These are phyloP conservation scores for Meta bourneti DNA, from an alignment of 2,888 invertebrate species.

Conservation along the genomic window DNA sequence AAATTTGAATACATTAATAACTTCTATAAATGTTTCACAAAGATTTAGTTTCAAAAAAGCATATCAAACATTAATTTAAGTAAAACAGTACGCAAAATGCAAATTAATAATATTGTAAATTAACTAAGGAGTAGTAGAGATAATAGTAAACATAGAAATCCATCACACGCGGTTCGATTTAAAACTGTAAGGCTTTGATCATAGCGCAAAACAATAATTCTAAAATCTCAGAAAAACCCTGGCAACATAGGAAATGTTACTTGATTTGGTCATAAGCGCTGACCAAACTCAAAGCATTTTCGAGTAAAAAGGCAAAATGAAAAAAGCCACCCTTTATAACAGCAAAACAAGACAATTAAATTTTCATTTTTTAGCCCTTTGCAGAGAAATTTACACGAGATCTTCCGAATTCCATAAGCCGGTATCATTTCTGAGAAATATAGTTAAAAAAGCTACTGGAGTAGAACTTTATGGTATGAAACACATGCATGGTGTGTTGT, in stretches of 20 bases:
- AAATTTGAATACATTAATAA: neutral
- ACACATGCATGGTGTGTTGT: too few species aligned
- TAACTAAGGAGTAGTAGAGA: constrained; percentile 46
- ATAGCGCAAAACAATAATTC: neutral
- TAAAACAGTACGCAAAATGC: constrained; percentile 12
- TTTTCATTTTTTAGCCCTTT: too few species aligned
- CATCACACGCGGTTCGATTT: constrained; percentile 3
- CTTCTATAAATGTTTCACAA: neutral
- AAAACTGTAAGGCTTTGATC: neutral
- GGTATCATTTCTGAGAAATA: too few species aligned
- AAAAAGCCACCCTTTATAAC: too few species aligned
- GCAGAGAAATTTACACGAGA: too few species aligned
- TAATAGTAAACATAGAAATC: constrained; percentile 27
- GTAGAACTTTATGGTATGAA: too few species aligned
- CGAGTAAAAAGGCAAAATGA: too few species aligned
- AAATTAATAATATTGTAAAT: constrained; percentile 45
- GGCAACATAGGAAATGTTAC: neutral
- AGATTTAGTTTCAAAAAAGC: neutral
- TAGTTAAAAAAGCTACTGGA: too few species aligned
- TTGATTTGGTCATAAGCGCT: neutral
- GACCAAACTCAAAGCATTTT: too few species aligned
- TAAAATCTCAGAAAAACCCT: neutral
- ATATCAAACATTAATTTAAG: neutral
- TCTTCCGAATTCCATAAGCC: too few species aligned
- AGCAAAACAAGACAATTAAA: too few species aligned